Base-by-base conservation (phyloP, 92 coral and sea anemone genomes). In the Umimayanthus chanpuru region DNA sequence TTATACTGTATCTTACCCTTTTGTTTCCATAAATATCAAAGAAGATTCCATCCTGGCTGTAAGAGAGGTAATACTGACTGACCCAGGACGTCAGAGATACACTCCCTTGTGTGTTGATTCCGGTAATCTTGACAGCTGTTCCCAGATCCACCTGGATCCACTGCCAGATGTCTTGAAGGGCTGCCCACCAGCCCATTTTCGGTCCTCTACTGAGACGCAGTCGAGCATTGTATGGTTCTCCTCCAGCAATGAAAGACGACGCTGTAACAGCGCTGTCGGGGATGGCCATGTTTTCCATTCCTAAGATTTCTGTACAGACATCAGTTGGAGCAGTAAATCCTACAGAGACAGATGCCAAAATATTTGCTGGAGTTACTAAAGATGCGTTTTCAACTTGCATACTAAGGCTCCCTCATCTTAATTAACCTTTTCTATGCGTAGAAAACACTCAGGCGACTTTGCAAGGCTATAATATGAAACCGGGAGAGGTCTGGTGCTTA, bases 221-320 rank as follows among this genome's bases (percentile, higher is more conserved):
- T 40, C 89, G 89, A 38, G 91, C 93, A 44, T 90, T 76, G 85
- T 89, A 90, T 2, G 94, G 93, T 43, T 92, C 93, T 58, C 87
- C 79, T 14, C 89, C 88, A 7, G 82, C 61, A 28, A 21, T 9
- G 73, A 73, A 90, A 16, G 91, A 85, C 16, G 93, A 90, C 26
- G 94, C 93, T 7, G 39, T 32, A 32, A 92, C 82, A 40, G 86
- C 74, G 41, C 87, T 82, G 85, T 91, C 85, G 40, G 70, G 67
- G 40, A 71, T 71, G 18, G 40, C 29, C 75, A 71, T 71, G 75
- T 71, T 71, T 71, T 71, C 75, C 75, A 71, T 71, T 4, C 75
- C 75, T 3, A 71, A 16, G 38, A 9, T 4, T 3, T 6, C 75
- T 71, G 36, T 71, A 14, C 75, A 71, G 36, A 32, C 36, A 43